Base-by-base conservation (phyloP, 2,888 invertebrate genomes). In the Spisula subtruncata region DNA sequence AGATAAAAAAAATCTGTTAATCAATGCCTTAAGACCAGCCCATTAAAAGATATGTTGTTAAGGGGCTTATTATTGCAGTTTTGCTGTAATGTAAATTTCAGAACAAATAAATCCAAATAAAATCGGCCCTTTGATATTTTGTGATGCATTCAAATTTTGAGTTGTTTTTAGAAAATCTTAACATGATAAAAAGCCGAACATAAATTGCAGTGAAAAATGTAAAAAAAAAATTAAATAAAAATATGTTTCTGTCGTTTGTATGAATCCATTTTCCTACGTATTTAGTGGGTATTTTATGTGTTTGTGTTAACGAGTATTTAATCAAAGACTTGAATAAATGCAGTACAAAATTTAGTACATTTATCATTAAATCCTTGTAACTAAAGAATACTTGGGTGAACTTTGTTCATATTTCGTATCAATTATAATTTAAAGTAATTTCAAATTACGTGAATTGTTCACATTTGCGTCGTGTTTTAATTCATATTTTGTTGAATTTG, bases 251-350 rank as follows among this genome's bases (percentile, higher is more conserved):
- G 56, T n/a, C 60, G 25, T n/a, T 66, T 66, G 60, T 10, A 66
- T 66, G n/a, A 66, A 66, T 66, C 60, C 25, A 25, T 66, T 25
- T 66, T 25, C 60, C n/a, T 25, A n/a, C 6, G 25, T 25, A 66
- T 66, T 25, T 66, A 25, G 25, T 25, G 25, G n/a, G n/a, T 25
- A 10, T 25, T 60, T 60, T 60, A 60, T 60, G 18, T 60, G 60
- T 60, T n/a, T 25, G 60, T 25, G 25, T 66, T 25, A 66, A 66
- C 25, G 60, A 66, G 25, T 66, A n/a, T 66, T 66, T n/a, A 66
- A 75, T 75, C 75, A 75, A 32, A 75, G 12, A 32, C 25, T 75
- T 75, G 75, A 32, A 75, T 75, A 14, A 75, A 75, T 75, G 35
- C 1, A 10, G 0, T 35, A 12, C n/a, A n/a, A n/a, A n/a, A n/a